These are phyloP conservation scores for Epinotia bilunana DNA, from an alignment of 2,888 invertebrate species.

Conservation along the genomic window DNA sequence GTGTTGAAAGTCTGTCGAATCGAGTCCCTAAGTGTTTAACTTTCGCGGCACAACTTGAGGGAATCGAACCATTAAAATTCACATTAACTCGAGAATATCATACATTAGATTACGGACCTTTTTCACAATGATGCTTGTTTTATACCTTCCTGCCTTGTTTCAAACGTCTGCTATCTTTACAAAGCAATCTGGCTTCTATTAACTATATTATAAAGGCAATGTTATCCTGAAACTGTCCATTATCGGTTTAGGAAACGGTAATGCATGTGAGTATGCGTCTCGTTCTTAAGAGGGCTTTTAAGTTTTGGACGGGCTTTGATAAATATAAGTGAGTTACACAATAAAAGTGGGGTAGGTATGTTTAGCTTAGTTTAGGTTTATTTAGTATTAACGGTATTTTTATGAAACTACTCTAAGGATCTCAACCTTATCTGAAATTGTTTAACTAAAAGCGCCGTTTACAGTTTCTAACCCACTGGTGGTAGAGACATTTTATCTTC, in stretches of 20 bases:
- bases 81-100: conserved; percentile 16
- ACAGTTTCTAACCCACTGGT: neutral
- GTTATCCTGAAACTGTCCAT: neutral
- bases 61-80: conserved; percentile 2
- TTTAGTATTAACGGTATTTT: conserved; percentile 15
- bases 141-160: conserved; percentile 31
- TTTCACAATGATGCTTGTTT: conserved; percentile 36
- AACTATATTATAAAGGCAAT: neutral
- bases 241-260: conserved; percentile 46
- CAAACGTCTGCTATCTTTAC: conserved; percentile 20
- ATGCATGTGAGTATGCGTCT: conserved; percentile 46
- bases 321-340: conserved; percentile 50
- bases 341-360: neutral
- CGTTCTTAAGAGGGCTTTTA: conserved; percentile 35
- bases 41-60: neutral
- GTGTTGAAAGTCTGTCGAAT: too few species aligned
- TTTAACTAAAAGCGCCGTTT: neutral
- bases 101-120: conserved; percentile 22
- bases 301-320: conserved; percentile 35
- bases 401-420: neutral
- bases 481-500: too few species aligned
- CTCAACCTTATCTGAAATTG: neutral
- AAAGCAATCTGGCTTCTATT: neutral
- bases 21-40: neutral
- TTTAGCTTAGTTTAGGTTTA: neutral